A percentile compares a stretch with the other conserved stretches of the same genome.
These are phyloP conservation scores for Diadophis punctatus DNA, from an alignment of 2,113 vertebrate genomes.

Conservation along the genomic window DNA sequence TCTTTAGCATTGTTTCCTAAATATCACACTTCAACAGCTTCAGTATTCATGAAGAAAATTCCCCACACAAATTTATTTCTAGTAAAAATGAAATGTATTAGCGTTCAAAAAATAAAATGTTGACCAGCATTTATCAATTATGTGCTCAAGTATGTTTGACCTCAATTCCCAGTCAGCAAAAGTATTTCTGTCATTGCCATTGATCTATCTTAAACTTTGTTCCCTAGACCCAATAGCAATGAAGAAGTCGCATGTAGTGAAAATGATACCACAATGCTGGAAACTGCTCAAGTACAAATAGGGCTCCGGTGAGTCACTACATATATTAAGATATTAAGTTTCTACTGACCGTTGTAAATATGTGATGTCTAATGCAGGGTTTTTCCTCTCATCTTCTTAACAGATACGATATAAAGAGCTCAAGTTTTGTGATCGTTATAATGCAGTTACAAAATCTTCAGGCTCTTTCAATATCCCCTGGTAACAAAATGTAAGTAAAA, in stretches of 20 bases:
- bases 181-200: neutral
- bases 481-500: constrained; percentile 78
- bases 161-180: neutral
- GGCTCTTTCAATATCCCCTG: constrained; percentile 60
- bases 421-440: constrained; percentile 75
- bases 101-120: neutral
- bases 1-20: neutral
- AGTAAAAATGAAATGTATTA: neutral
- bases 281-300: constrained; percentile 75
- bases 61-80: neutral
- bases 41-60: neutral
- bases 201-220: neutral
- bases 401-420: constrained; percentile 72
- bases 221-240: constrained; percentile 68
- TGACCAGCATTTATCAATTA: neutral
- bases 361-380: neutral
- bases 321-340: neutral
- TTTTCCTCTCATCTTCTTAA: constrained; percentile 16
- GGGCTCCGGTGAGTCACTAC: constrained; percentile 70
- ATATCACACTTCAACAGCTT: neutral
- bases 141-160: neutral
- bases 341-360: neutral
- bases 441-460: constrained; percentile 68
- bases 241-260: constrained; percentile 70
- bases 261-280: constrained; percentile 62